Percentiles rank a stretch among this genome's conserved stretches.
Evolutionary conservation across 2,797 vertebrate genomes (phyloP).

Genomic region (Garrulus glandarius): DNA sequence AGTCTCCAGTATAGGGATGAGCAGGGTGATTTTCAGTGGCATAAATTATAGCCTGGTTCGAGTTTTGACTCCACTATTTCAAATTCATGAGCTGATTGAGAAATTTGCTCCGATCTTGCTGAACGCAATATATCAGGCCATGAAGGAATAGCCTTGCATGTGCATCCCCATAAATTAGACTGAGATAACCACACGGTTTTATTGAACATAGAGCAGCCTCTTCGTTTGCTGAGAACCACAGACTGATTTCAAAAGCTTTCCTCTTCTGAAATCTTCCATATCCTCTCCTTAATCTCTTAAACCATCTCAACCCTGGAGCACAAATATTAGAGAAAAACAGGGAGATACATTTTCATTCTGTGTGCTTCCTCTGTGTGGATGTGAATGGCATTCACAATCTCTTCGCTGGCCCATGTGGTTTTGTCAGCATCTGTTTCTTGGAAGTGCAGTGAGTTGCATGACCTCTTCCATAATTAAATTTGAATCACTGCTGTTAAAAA

Average conservation of each 20-base stretch:
- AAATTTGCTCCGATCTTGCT: background rate
- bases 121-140: background rate
- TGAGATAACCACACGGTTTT: background rate
- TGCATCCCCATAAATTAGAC: background rate
- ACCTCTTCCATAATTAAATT: background rate
- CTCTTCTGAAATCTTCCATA: conserved; percentile 42
- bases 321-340: background rate
- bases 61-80: background rate
- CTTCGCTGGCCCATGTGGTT: background rate
- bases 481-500: background rate
- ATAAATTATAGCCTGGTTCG: background rate
- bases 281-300: conserved; percentile 40
- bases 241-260: background rate
- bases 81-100: background rate
- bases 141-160: background rate
- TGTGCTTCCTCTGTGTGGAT: background rate
- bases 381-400: background rate
- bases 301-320: background rate
- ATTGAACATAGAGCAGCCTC: background rate
- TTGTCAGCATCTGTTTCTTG: conserved; percentile 2
- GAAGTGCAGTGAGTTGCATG: background rate
- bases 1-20: background rate
- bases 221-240: background rate
- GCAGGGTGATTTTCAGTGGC: background rate
- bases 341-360: background rate